phyloP scores from a whole-genome alignment of 2,797 vertebrate species.

The Acipenser oxyrinchus region DNA sequence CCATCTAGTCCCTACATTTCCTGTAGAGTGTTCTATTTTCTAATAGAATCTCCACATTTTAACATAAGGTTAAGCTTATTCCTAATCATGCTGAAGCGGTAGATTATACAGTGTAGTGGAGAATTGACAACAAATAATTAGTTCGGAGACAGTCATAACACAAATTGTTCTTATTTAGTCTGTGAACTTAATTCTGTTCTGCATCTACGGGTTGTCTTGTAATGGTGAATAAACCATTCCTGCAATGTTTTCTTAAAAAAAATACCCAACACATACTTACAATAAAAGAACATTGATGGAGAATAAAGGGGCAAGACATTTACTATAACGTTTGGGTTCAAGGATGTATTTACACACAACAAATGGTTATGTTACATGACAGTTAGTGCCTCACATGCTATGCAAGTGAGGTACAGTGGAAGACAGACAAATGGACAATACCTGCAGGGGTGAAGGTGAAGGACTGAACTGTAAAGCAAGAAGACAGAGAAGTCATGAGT shows the following conservation, averaged over 20 bases:
- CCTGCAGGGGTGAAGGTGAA: slow-evolving; percentile 89
- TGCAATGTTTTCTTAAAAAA: not conserved
- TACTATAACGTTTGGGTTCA: not conserved
- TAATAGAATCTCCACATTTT: too few relatives aligned
- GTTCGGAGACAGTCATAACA: too few relatives aligned
- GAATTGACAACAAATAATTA: too few relatives aligned
- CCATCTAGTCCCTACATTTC: too few relatives aligned
- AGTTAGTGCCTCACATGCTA: not conserved
- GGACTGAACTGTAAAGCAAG: slow-evolving; percentile 87
- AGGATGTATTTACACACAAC: not conserved
- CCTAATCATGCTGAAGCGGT: too few relatives aligned
- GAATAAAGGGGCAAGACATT: not conserved
- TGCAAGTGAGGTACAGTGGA: slow-evolving; percentile 11
- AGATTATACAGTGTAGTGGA: too few relatives aligned
- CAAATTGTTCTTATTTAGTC: too few relatives aligned
- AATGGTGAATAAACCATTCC: not conserved
- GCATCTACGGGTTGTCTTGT: not conserved
- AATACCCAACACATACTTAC: not conserved
- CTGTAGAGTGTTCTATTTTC: too few relatives aligned
- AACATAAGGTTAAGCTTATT: too few relatives aligned
- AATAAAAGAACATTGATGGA: not conserved
- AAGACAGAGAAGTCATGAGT: slow-evolving; percentile 78
- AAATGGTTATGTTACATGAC: not conserved
- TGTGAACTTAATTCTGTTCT: too few relatives aligned
- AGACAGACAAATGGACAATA: slow-evolving; percentile 81